These are phyloP conservation scores for Platyrinchus mystaceus DNA, from an alignment of 2,797 vertebrate species.

Conservation along the genomic window DNA sequence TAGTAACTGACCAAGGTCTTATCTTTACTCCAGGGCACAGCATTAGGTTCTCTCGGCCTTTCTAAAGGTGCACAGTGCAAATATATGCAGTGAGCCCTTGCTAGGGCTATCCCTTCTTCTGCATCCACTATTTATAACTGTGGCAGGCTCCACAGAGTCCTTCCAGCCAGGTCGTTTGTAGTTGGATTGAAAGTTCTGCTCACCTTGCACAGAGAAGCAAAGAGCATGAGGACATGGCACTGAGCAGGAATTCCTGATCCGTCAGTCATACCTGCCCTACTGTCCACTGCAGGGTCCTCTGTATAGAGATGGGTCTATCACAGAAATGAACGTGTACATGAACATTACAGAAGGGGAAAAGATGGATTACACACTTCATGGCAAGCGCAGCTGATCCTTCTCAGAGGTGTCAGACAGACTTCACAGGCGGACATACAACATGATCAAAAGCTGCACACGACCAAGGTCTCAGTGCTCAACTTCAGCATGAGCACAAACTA, in stretches of 20 bases:
- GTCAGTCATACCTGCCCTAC: neutral
- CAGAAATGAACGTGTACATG: neutral
- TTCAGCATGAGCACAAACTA: neutral
- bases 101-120: neutral
- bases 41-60: rapidly evolving
- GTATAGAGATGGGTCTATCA: neutral
- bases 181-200: neutral
- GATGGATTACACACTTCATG: neutral
- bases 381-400: neutral
- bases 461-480: neutral
- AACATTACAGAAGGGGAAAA: neutral
- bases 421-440: rapidly evolving
- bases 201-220: neutral
- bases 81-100: neutral
- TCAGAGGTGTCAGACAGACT: neutral
- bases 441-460: neutral
- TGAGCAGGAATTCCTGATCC: neutral
- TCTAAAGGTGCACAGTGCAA: neutral
- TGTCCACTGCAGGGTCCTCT: rapidly evolving
- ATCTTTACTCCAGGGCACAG: neutral
- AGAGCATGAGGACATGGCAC: neutral
- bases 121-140: neutral
- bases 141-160: neutral
- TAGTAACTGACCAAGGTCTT: neutral
- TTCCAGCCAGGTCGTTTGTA: neutral